These are phyloP conservation scores for Tonatia bakeri DNA, from an alignment of 2,113 vertebrate genomes.

Conservation along the genomic window DNA sequence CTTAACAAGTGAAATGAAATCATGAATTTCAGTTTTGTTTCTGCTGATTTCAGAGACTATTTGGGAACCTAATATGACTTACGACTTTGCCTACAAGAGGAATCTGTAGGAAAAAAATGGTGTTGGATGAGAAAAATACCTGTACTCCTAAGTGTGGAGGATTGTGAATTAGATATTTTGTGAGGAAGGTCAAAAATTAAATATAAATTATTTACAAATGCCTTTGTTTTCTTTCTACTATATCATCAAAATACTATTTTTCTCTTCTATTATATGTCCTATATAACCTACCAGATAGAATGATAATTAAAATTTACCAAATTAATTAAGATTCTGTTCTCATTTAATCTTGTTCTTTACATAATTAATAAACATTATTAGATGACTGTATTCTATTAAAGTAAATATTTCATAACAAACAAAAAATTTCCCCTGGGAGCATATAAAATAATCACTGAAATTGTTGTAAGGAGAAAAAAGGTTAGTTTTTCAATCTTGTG, in stretches of 20 bases:
- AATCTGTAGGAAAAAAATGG: background rate
- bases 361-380: background rate
- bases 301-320: background rate
- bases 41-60: background rate
- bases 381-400: background rate
- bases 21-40: background rate
- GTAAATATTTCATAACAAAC: background rate
- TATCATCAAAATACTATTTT: background rate
- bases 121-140: background rate
- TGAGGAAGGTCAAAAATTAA: background rate
- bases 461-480: background rate
- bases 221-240: background rate
- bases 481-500: conserved; percentile 20
- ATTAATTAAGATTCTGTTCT: background rate
- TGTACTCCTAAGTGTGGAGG: background rate
- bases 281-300: background rate
- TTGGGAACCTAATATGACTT: background rate
- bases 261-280: background rate
- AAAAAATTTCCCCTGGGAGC: background rate
- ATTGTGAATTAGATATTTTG: background rate
- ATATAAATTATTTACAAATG: background rate
- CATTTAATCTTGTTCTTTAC: background rate
- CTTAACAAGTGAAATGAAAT: background rate
- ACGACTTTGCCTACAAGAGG: background rate
- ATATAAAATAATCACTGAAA: background rate